Evolutionary conservation across 2,888 invertebrate species (phyloP).

Genomic region (Eilema sororculum): DNA sequence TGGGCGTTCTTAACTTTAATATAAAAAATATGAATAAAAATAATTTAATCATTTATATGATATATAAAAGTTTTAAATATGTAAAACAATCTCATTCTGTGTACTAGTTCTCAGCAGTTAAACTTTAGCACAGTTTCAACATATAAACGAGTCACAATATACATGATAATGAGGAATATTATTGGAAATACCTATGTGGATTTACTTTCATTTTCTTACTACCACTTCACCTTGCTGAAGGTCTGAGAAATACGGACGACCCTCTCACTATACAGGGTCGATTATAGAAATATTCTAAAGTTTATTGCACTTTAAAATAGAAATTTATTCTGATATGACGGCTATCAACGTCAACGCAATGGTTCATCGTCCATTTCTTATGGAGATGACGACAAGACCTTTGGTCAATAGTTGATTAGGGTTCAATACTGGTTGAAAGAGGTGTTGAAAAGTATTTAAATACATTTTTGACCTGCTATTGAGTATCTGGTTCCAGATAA

Average conservation of each 20-base stretch:
- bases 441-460: not conserved
- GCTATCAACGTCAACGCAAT: not conserved
- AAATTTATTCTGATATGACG: slow-evolving; percentile 5
- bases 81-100: slow-evolving; percentile 15
- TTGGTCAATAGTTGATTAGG: slow-evolving; percentile 1
- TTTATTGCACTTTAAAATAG: not conserved
- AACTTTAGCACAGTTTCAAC: slow-evolving; percentile 15
- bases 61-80: slow-evolving; percentile 13
- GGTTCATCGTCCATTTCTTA: not conserved
- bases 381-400: not conserved
- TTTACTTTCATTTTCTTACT: slow-evolving; percentile 13
- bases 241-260: not conserved
- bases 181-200: slow-evolving; percentile 8
- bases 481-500: not conserved
- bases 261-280: slow-evolving; percentile 4
- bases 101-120: slow-evolving; percentile 25
- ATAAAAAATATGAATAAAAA: slow-evolving; percentile 6
- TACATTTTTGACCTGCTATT: not conserved
- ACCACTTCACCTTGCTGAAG: slow-evolving; percentile 5
- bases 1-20: slow-evolving; percentile 3
- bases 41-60: slow-evolving; percentile 3
- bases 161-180: slow-evolving; percentile 8
- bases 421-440: not conserved
- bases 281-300: slow-evolving; percentile 7
- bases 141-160: slow-evolving; percentile 7